A percentile compares a stretch with the other conserved stretches of the same genome.
phyloP scores from a whole-genome alignment of 2,113 vertebrate genomes.

The Seriola rivoliana region DNA sequence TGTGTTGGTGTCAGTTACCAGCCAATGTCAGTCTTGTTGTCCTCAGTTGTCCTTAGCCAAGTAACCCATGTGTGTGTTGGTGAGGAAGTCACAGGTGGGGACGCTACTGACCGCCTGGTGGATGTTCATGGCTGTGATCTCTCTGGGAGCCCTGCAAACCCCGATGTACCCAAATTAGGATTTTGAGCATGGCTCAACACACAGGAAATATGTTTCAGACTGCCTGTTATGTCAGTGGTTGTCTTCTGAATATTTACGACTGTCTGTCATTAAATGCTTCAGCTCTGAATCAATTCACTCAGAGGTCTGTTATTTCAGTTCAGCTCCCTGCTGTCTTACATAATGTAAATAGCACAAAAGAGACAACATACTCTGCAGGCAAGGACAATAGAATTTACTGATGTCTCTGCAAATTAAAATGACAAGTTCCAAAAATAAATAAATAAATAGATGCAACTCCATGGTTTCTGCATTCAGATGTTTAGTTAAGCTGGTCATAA shows the following conservation, averaged over 20 bases:
- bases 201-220: conserved; percentile 9
- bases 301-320: neutral
- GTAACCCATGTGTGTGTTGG: conserved; percentile 94
- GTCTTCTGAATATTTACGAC: neutral
- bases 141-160: conserved; percentile 90
- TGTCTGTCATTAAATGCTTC: neutral
- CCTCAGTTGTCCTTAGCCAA: conserved; percentile 80
- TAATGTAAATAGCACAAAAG: neutral
- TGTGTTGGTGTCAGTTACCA: neutral
- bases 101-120: conserved; percentile 94
- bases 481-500: neutral
- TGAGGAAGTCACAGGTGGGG: conserved; percentile 97
- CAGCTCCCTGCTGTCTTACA: neutral
- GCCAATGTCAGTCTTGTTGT: neutral
- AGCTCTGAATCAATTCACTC: neutral
- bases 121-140: conserved; percentile 94
- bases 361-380: neutral
- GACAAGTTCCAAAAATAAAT: neutral
- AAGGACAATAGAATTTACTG: neutral
- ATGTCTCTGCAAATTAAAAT: neutral
- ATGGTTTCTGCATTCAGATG: neutral
- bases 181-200: neutral
- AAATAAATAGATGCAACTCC: neutral
- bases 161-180: conserved; percentile 1
- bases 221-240: neutral